Percentiles rank a stretch among this genome's conserved stretches.
Conservation (phyloP, 92 coral and sea anemone species). For the Umimayanthus chanpuru region DNA sequence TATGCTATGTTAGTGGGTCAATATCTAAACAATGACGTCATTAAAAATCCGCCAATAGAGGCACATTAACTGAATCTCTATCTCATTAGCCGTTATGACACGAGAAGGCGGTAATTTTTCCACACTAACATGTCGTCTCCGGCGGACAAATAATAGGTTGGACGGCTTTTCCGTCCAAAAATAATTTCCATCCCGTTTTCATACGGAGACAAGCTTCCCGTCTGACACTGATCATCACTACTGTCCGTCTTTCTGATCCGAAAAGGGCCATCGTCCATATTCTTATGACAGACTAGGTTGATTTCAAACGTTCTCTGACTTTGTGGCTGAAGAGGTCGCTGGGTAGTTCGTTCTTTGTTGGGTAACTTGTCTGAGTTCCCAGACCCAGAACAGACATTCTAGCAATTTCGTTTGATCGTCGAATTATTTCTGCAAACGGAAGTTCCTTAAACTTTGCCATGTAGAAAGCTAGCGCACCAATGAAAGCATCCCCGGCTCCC, state of each 20-base stretch:
- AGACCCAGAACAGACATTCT: constrained; percentile 79
- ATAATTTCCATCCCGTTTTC: too few species aligned
- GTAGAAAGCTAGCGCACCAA: constrained; percentile 95
- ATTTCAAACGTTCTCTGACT: constrained; percentile 40
- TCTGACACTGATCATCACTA: background rate
- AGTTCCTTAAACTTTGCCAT: constrained; percentile 89
- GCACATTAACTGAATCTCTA: too few species aligned
- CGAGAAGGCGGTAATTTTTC: too few species aligned
- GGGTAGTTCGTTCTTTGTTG: constrained; percentile 69
- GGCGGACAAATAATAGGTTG: too few species aligned
- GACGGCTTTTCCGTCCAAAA: too few species aligned
- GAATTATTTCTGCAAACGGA: constrained; percentile 91
- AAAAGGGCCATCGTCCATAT: background rate
- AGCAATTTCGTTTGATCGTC: constrained; percentile 93
- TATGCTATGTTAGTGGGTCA: too few species aligned
- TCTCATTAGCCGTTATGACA: too few species aligned
- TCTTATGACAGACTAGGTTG: constrained; percentile 1
- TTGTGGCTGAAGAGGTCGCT: constrained; percentile 76
- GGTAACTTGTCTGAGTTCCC: constrained; percentile 98
- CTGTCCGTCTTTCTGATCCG: background rate
- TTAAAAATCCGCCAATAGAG: too few species aligned
- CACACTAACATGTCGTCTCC: too few species aligned
- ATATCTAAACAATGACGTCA: too few species aligned
- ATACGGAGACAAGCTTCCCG: background rate
- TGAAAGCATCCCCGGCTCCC: constrained; percentile 99